Evolutionary conservation across 2,888 invertebrate genomes (phyloP).

Genomic region (Ophioninae sp.): DNA sequence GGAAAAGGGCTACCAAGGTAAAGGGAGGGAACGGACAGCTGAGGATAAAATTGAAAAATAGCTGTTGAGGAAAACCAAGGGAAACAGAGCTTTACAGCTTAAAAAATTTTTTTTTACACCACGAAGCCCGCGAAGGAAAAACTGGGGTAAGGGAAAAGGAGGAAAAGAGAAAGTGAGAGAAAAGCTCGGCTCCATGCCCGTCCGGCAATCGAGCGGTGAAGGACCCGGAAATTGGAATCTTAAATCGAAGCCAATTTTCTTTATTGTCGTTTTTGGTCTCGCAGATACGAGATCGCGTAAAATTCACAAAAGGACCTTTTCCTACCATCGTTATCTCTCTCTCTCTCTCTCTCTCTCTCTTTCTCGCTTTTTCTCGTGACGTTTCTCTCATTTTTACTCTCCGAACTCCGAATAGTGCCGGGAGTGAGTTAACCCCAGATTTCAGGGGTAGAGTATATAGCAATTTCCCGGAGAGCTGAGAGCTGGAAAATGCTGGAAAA

Average conservation of each 20-base stretch:
- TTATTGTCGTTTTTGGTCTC: conserved; percentile 66
- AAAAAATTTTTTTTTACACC: conserved; percentile 4
- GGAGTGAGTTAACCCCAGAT: background rate
- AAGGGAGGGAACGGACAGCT: too few relatives aligned
- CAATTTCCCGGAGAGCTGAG: background rate
- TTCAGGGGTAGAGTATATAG: background rate
- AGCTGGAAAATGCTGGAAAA: background rate
- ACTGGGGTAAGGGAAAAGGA: background rate
- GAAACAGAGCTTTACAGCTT: too few relatives aligned
- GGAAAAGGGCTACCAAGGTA: too few relatives aligned
- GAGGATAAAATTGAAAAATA: too few relatives aligned
- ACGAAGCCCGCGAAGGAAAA: conserved; percentile 13
- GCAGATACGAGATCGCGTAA: conserved; percentile 30
- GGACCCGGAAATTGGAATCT: conserved; percentile 77
- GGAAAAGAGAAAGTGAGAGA: conserved; percentile 18
- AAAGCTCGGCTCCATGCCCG: conserved; percentile 12
- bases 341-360: background rate
- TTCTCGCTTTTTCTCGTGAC: background rate
- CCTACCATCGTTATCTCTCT: background rate
- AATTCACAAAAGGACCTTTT: conserved; percentile 12
- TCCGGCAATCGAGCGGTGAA: conserved; percentile 32
- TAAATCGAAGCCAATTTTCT: conserved; percentile 77
- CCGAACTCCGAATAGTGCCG: background rate
- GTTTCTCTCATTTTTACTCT: background rate
- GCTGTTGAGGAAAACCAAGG: too few relatives aligned